Percentiles rank a stretch among this genome's conserved stretches.
Evolutionary conservation across 2,888 invertebrate genomes (phyloP).

Genomic region (Agrotis puta): DNA sequence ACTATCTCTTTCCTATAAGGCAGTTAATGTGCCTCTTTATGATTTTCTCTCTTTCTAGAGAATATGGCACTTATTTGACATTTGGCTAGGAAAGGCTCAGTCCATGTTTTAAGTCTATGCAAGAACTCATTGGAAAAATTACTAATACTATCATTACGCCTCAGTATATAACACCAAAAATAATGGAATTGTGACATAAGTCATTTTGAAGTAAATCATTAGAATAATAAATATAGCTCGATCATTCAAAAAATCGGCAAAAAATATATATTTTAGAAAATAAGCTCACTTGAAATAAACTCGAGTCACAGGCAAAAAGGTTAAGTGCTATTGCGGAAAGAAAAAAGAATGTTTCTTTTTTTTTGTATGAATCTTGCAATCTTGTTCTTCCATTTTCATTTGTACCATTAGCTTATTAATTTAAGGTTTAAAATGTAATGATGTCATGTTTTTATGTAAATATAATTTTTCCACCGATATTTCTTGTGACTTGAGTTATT

Average conservation of each 20-base stretch:
- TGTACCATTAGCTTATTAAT: conserved; percentile 36
- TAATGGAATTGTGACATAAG: conserved; percentile 23
- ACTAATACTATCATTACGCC: conserved; percentile 22
- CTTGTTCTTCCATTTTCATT: conserved; percentile 57
- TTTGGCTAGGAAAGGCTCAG: no score
- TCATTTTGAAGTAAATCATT: conserved; percentile 44
- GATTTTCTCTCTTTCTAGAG: no score
- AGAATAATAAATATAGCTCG: conserved; percentile 22
- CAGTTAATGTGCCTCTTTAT: no score
- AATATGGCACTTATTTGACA: no score
- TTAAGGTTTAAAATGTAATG: conserved; percentile 46
- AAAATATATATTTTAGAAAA: conserved; percentile 52
- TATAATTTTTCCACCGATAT: conserved; percentile 55
- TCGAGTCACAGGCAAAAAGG: conserved; percentile 56
- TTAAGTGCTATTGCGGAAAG: background rate
- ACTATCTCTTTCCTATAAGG: no score
- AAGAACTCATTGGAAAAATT: background rate
- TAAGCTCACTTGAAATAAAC: conserved; percentile 52
- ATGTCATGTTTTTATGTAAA: conserved; percentile 54
- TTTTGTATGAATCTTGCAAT: conserved; percentile 29
- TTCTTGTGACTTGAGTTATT: conserved; percentile 64
- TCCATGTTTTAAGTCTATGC: no score
- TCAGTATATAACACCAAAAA: conserved; percentile 4
- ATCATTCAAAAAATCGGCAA: conserved; percentile 38
- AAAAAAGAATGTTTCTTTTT: background rate